Conservation (phyloP, 2,888 invertebrate genomes). For the Chelonus formosanus region DNA sequence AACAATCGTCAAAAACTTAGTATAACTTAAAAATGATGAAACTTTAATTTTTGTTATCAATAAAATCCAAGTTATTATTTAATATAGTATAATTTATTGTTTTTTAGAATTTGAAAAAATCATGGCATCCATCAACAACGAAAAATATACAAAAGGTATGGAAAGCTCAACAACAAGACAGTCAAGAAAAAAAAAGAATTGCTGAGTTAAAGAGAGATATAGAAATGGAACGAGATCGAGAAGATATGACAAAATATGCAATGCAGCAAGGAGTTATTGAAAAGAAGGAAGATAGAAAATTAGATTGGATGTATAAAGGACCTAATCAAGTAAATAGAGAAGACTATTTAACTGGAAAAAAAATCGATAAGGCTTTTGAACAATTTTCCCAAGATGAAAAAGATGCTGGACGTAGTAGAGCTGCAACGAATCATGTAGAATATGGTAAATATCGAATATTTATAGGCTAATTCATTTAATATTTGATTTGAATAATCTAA, state of each 20-base stretch:
- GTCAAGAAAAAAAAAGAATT: conserved; percentile 75
- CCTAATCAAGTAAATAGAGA: conserved; percentile 77
- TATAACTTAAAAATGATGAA: conserved; percentile 12
- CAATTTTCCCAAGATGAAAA: conserved; percentile 70
- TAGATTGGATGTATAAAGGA: conserved; percentile 91
- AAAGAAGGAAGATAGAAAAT: conserved; percentile 69
- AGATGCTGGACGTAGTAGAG: conserved; percentile 62
- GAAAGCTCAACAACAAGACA: conserved; percentile 79
- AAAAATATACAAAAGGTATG: conserved; percentile 81
- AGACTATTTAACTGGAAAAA: conserved; percentile 86
- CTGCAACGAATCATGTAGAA: conserved; percentile 74
- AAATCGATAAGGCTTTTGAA: conserved; percentile 83
- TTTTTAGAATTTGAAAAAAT: conserved; percentile 77
- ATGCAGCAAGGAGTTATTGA: conserved; percentile 68
- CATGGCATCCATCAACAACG: conserved; percentile 82
- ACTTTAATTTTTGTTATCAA: conserved; percentile 15
- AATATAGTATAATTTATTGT: conserved; percentile 55
- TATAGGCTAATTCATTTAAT: conserved; percentile 11
- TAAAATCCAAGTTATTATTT: background rate
- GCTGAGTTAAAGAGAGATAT: conserved; percentile 75
- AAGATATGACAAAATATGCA: conserved; percentile 73
- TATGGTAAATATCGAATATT: conserved; percentile 60
- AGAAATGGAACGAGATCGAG: conserved; percentile 72
- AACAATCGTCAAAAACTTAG: background rate
- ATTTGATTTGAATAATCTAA: too few species aligned